Percentiles rank a stretch among this genome's conserved stretches.
phyloP scores from a whole-genome alignment of 2,113 vertebrate species.

The Capra hircus region DNA sequence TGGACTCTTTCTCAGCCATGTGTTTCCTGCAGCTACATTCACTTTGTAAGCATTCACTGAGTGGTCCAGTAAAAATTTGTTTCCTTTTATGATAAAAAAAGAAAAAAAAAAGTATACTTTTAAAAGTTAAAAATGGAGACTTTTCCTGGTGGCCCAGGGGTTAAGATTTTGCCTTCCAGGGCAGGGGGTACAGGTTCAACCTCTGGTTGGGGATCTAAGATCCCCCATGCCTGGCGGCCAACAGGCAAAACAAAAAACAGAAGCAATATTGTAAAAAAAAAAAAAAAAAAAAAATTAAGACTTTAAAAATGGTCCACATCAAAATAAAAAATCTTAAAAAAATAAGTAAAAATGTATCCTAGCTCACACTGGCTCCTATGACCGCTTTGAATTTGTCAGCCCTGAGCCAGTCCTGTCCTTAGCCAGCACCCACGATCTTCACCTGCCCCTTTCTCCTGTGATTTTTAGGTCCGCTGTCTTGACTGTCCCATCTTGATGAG shows the following conservation, averaged over 20 bases:
- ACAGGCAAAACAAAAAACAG: not conserved
- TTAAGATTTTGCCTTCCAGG: not conserved
- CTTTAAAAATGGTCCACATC: not conserved
- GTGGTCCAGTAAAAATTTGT: not conserved
- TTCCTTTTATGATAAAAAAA: not conserved
- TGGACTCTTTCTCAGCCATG: not conserved
- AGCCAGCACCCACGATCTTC: fast-evolving
- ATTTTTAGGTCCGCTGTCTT: not conserved
- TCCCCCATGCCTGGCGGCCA: not conserved
- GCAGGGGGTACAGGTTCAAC: not conserved
- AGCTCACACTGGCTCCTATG: not conserved
- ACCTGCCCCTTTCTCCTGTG: not conserved
- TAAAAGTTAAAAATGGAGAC: not conserved
- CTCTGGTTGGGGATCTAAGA: not conserved
- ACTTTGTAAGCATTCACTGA: not conserved
- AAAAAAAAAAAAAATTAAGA: not conserved
- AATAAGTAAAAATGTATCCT: not conserved
- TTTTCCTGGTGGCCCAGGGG: not conserved
- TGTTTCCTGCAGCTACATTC: not conserved
- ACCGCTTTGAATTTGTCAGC: not conserved
- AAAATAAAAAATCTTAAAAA: not conserved
- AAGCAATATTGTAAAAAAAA: not conserved
- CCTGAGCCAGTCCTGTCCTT: not conserved
- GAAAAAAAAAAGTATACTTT: not conserved
- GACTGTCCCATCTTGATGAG: not conserved